phyloP scores from a whole-genome alignment of 2,888 invertebrate genomes.

The Lasiommata megera region DNA sequence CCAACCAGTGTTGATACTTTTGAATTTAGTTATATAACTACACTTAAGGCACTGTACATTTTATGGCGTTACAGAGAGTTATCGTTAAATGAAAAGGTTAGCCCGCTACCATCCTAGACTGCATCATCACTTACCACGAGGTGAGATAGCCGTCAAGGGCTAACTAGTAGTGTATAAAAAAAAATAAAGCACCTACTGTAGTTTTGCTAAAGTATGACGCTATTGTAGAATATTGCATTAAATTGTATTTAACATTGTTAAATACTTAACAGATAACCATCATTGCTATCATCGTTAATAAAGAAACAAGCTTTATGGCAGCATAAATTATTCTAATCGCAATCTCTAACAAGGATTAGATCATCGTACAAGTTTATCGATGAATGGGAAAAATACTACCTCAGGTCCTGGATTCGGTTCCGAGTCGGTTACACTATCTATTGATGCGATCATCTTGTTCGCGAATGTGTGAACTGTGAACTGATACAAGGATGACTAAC shows the following conservation, averaged over 20 bases:
- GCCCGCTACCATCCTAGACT: too few species aligned
- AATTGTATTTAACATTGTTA: slow-evolving; percentile 2
- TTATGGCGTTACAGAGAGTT: too few species aligned
- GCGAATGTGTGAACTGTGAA: background rate
- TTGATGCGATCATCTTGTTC: slow-evolving; percentile 41
- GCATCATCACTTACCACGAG: too few species aligned
- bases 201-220: background rate
- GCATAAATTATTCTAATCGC: slow-evolving; percentile 27
- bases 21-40: too few species aligned
- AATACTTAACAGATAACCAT: slow-evolving; percentile 12
- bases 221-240: background rate
- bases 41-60: too few species aligned
- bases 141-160: too few species aligned
- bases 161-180: too few species aligned
- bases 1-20: too few species aligned
- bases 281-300: slow-evolving; percentile 7
- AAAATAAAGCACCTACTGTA: too few species aligned
- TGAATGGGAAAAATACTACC: slow-evolving; percentile 39
- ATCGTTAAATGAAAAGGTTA: too few species aligned
- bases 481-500: slow-evolving; percentile 7
- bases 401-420: slow-evolving; percentile 40
- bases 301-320: slow-evolving; percentile 10
- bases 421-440: slow-evolving; percentile 47
- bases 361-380: slow-evolving; percentile 37
- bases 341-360: slow-evolving; percentile 33